Percentiles rank a stretch among this genome's conserved stretches.
Evolutionary conservation across 2,888 invertebrate species (phyloP).

Genomic region (Drosophila eohydei): DNA sequence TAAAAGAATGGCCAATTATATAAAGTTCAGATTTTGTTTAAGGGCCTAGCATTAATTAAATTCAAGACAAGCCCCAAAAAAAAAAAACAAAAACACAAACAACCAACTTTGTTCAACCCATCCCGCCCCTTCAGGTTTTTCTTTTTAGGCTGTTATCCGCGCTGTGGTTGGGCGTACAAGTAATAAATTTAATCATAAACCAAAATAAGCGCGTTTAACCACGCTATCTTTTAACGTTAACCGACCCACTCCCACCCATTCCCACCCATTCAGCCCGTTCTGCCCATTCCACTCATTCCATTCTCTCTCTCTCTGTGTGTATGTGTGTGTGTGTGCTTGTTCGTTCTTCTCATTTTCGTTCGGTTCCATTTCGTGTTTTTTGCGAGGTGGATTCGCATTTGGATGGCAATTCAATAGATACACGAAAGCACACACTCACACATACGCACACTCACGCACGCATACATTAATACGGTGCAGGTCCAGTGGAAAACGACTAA

Average conservation of each 20-base stretch:
- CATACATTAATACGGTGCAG: constrained; percentile 21
- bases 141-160: constrained; percentile 23
- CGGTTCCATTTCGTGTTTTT: constrained; percentile 31
- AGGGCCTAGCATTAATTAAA: constrained; percentile 65
- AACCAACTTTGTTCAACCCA: constrained; percentile 34
- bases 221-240: constrained; percentile 71
- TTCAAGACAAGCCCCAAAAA: constrained; percentile 58
- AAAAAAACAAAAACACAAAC: neutral
- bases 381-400: constrained; percentile 21
- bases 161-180: constrained; percentile 74
- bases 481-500: constrained; percentile 61
- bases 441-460: constrained; percentile 5
- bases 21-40: constrained; percentile 56
- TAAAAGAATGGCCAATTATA: constrained; percentile 76
- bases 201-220: constrained; percentile 79
- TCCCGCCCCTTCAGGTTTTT: constrained; percentile 20
- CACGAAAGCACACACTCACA: constrained; percentile 22
- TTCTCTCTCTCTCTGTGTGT: neutral
- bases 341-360: constrained; percentile 22
- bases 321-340: constrained; percentile 1
- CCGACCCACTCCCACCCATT: constrained; percentile 26
- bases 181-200: constrained; percentile 81
- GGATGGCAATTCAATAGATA: constrained; percentile 62
- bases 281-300: constrained; percentile 17
- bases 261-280: neutral